Conservation (phyloP, 2,113 vertebrate genomes). For the Chamaetylas fuelleborni region DNA sequence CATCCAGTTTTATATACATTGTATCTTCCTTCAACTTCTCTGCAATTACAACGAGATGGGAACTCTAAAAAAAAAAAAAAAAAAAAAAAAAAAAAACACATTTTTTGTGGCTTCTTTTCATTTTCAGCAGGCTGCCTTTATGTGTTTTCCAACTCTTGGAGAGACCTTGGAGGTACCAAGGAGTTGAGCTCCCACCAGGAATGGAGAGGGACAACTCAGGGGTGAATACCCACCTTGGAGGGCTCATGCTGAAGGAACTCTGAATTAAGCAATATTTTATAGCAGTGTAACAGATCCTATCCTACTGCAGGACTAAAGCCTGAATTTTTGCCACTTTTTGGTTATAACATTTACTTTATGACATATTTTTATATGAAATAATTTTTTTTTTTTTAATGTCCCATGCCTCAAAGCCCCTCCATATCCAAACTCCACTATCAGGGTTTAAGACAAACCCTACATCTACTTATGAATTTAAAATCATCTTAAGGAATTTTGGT, state of each 20-base stretch:
- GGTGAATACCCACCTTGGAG: background rate
- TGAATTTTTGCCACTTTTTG: background rate
- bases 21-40: background rate
- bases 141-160: background rate
- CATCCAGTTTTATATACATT: background rate
- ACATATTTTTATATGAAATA: background rate
- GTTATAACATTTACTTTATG: background rate
- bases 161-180: background rate
- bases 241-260: background rate
- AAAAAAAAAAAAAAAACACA: background rate
- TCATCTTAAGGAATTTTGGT: background rate
- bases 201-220: rapidly evolving
- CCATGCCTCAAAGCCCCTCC: background rate
- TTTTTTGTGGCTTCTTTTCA: background rate
- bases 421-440: background rate
- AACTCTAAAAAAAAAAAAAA: background rate
- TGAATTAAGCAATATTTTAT: background rate
- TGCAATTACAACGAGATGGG: background rate
- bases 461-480: background rate
- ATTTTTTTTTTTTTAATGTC: background rate
- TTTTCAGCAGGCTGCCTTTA: background rate
- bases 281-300: too few species aligned
- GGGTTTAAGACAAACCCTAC: background rate
- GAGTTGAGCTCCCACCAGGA: background rate
- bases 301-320: background rate